Base-by-base conservation (phyloP, 92 coral and sea anemone species). In the Porites divaricata region DNA sequence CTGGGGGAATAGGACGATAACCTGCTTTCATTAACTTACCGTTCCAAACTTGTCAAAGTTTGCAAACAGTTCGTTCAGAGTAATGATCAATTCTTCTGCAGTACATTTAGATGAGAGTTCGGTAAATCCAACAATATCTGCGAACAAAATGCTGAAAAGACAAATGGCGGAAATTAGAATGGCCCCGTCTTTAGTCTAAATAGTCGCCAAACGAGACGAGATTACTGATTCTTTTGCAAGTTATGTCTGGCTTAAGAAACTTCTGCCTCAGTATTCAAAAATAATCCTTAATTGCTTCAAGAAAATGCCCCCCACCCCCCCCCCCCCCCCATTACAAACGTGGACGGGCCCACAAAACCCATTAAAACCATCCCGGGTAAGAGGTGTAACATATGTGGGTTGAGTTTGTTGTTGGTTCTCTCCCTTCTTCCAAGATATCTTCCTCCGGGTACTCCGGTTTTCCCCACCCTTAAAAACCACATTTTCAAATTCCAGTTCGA, bases 51-150 rank as follows among this genome's bases (percentile, higher is more conserved):
- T 96, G 84, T 96, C 99, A 76, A 96, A 96, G 79, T 85, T 93
- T 57, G 98, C 99, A 69, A 96, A 96, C 14, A 96, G 75, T 75
- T 95, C 91, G 72, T 96, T 96, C 25, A 96, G 87, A 14, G 99
- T 94, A 11, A 92, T 94, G 59, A 96, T 96, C 14, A 96, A 81
- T 71, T 96, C 95, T 57, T 96, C 99, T 6, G 99, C 99, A 10
- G 99, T 90, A 51, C 99, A 96, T 72, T 90, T 95, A 20, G 99
- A 96, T 12, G 99, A 96, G 15, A 96, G 90, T 72, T 96, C 98
- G 6, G 99, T 96, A 65, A 96, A 96, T 6, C 99, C 99, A 63
- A 96, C 99, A 22, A 96, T 96, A 64, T 96, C 99, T 11, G 99
- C 99, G 67, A 92, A 96, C 64, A 96, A 83, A 79, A 96, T 96